Evolutionary conservation across 2,888 invertebrate genomes (phyloP), one percentile per base, ranked within the genome.

Genomic region (Hirtodrosophila histrioides): DNA sequence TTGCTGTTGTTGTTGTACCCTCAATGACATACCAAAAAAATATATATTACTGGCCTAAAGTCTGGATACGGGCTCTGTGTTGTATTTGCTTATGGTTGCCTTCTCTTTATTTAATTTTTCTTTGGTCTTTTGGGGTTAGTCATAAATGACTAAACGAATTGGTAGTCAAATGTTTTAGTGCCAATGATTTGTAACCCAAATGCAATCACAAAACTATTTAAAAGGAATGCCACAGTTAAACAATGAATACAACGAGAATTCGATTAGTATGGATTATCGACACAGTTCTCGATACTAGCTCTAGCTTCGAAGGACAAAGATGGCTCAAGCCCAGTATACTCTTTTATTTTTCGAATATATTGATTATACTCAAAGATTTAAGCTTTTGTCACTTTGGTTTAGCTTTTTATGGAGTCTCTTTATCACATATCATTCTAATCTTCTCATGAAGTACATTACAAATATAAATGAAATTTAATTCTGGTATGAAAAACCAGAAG

Each of bases 61-160:
- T 39, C 33, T 29, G 43, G 10, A 36, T 58, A 27, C 41, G 46
- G 58, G 64, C 53, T 46, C 11, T 46, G 35, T 57, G 43, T 53
- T 57, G 49, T 58, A 33, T 68, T 64, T 64, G 63, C 61, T 62
- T 56, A 46, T 48, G 49, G 54, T 24, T 55, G 27, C 27, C 10
- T 39, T 27, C 43, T 23, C 40, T 24, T 45, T 36, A 12, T 60
- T 51, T 33, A n/a, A 23, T 17, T 31, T 39, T 8, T 17, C 2
- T 17, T 17, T 17, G 17, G 17, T 17, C 17, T 17, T 17, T 17
- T 17, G 17, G 17, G 17, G 17, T 17, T 35, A 31, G 46, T 56
- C 67, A 58, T 70, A 71, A 75, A 71, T 75, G 68, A 71, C 60
- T 66, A 72, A 69, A 66, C 69, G 66, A 69, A 69, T 72, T 61